Base-by-base conservation (phyloP, 2,797 vertebrate genomes). In the Melanotaenia boesemani region DNA sequence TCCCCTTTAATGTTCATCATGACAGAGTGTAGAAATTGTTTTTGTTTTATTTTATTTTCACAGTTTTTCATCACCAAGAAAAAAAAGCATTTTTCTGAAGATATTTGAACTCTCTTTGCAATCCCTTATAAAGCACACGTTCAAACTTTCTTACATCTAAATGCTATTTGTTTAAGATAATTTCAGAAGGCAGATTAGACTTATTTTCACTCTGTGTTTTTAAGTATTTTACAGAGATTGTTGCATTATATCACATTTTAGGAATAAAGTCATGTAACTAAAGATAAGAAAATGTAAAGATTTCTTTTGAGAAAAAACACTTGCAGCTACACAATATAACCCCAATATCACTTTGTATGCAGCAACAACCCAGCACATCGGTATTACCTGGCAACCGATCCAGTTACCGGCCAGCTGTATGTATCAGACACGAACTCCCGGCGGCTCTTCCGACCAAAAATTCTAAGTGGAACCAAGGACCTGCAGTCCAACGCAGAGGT, bases 361-460 rank as follows among this genome's bases (percentile, higher is more conserved):
- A 99, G 98, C 86, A 99, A 97, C 94, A 99, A 99, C 94, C 97
- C 98, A 1, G 97, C 98, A 39, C 98, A 99, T 79, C 95, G 97
- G 24, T 99, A 99, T 89, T 99, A 98, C 95, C 95, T 99, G 36
- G 95, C 97, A 9, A 97, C 97, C 0, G 96, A 99, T 81, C 98
- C 98, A 0, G 97, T 98, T 59, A 97, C 95, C 0, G 98, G 98
- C 75, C 97, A 97, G 85, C 83, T 99, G 83, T 99, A 97, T 0
- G 96, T 99, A 77, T 99, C 98, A 0, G 98, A 99, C 95, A 99
- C 98, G 3, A 99, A 98, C 91, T 98, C 97, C 0, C 95, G 98
- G 72, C 94, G 96, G 86, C 98, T 99, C 88, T 99, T 99, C 84
- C 93, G 95, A 2, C 97, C 97, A 0, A 97, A 94, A 80, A 94